Evolutionary conservation across 2,888 invertebrate genomes (phyloP).

Genomic region (Melangyna quadrimaculata): DNA sequence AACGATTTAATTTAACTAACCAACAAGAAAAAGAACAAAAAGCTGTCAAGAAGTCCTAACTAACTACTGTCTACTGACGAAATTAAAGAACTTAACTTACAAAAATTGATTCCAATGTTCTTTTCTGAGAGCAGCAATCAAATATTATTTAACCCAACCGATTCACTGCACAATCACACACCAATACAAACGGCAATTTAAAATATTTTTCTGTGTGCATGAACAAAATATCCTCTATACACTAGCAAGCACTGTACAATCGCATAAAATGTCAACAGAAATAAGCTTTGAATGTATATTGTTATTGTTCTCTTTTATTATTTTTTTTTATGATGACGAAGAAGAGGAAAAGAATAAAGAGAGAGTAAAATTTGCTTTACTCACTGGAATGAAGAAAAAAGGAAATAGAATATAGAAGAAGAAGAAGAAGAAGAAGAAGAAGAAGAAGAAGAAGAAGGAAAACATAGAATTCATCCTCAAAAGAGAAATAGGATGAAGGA

Average conservation of each 20-base stretch:
- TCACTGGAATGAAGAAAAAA: neutral
- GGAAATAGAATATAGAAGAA: neutral
- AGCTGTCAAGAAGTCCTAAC: neutral
- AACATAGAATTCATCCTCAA: slow-evolving; percentile 29
- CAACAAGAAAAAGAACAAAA: neutral
- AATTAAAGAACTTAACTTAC: slow-evolving; percentile 5
- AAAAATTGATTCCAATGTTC: slow-evolving; percentile 26
- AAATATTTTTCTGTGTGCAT: slow-evolving; percentile 16
- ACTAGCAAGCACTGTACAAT: slow-evolving; percentile 44
- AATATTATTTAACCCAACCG: slow-evolving; percentile 44
- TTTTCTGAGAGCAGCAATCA: slow-evolving; percentile 4
- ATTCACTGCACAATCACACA: slow-evolving; percentile 14
- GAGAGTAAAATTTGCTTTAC: neutral
- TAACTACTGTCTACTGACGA: neutral
- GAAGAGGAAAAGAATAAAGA: neutral
- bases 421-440: neutral
- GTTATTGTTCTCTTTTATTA: slow-evolving; percentile 23
- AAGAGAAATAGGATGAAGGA: slow-evolving; percentile 23
- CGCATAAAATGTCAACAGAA: slow-evolving; percentile 58
- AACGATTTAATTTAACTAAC: neutral
- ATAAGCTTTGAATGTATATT: slow-evolving; percentile 54
- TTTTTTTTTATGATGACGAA: neutral
- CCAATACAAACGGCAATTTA: neutral
- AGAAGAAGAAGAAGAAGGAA: too few species aligned
- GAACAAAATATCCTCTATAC: slow-evolving; percentile 39